A percentile compares a stretch with the other conserved stretches of the same genome.
Conservation (phyloP, 1,140 invertebrate genomes). For the Bombus vancouverensis region DNA sequence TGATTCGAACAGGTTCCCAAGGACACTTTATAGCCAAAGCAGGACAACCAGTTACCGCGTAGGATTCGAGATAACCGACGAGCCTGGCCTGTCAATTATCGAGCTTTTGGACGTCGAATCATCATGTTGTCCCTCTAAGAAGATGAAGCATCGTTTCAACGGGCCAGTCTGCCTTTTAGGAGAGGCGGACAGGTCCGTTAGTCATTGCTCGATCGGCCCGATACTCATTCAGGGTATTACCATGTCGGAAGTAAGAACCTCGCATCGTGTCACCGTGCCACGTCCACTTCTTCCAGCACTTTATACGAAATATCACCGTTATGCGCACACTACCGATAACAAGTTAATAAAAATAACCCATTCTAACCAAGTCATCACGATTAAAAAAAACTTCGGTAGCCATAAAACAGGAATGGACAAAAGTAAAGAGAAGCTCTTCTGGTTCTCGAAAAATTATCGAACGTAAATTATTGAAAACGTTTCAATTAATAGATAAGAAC, state of each 20-base stretch:
- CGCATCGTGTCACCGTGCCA: conserved; percentile 21
- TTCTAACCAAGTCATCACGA: background rate
- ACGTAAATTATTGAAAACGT: conserved; percentile 10
- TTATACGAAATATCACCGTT: conserved; percentile 36
- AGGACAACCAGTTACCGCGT: conserved; percentile 18
- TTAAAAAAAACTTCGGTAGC: background rate
- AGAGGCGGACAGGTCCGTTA: conserved; percentile 68
- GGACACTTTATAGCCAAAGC: conserved; percentile 28
- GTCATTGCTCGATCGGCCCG: conserved; percentile 53
- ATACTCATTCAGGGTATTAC: conserved; percentile 44
- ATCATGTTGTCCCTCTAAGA: conserved; percentile 65
- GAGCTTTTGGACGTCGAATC: conserved; percentile 61
- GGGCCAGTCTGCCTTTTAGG: conserved; percentile 60
- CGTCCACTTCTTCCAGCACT: background rate
- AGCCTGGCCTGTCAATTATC: conserved; percentile 73
- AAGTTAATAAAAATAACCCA: background rate
- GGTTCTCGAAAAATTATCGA: background rate
- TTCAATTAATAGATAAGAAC: conserved; percentile 30
- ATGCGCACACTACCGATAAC: background rate
- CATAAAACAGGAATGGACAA: background rate
- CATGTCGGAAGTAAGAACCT: conserved; percentile 60
- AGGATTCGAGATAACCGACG: conserved; percentile 42
- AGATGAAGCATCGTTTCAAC: conserved; percentile 75
- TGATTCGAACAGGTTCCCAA: conserved; percentile 35
- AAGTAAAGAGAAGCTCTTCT: background rate